A percentile compares a stretch with the other conserved stretches of the same genome.
Evolutionary conservation across 2,797 vertebrate genomes (phyloP).

Genomic region (Chaenodraco wilsoni): DNA sequence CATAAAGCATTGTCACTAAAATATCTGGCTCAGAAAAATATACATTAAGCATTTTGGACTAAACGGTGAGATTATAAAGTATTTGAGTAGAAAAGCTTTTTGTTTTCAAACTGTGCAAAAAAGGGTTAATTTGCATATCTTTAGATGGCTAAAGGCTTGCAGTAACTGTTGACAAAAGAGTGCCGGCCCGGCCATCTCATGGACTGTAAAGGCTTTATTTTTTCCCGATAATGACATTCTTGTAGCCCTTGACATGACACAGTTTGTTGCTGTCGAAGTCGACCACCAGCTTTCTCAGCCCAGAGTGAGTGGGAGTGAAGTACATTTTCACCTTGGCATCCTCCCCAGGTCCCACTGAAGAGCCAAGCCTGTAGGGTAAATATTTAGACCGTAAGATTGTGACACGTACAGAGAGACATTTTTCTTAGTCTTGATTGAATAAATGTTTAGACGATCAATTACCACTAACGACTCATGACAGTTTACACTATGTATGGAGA

Average conservation of each 20-base stretch:
- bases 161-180: neutral
- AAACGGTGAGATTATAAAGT: neutral
- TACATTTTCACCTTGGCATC: constrained; percentile 87
- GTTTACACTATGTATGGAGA: constrained; percentile 51
- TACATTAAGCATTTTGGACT: neutral
- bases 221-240: constrained; percentile 90
- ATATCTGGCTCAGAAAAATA: neutral
- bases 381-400: constrained; percentile 57
- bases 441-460: constrained; percentile 41
- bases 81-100: neutral
- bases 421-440: constrained; percentile 14
- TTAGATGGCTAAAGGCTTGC: neutral
- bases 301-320: constrained; percentile 84
- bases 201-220: constrained; percentile 61
- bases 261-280: constrained; percentile 91
- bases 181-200: neutral
- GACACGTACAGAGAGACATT: neutral
- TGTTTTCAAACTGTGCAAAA: constrained; percentile 4
- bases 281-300: constrained; percentile 91
- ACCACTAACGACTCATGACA: neutral
- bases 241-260: constrained; percentile 90
- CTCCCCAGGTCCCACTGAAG: constrained; percentile 81
- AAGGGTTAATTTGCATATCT: neutral
- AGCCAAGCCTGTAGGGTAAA: constrained; percentile 72
- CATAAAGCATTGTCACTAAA: constrained; percentile 15